Evolutionary conservation across 2,888 invertebrate genomes (phyloP), one percentile per base, ranked within the genome.

Genomic region (Agrochola circellaris): DNA sequence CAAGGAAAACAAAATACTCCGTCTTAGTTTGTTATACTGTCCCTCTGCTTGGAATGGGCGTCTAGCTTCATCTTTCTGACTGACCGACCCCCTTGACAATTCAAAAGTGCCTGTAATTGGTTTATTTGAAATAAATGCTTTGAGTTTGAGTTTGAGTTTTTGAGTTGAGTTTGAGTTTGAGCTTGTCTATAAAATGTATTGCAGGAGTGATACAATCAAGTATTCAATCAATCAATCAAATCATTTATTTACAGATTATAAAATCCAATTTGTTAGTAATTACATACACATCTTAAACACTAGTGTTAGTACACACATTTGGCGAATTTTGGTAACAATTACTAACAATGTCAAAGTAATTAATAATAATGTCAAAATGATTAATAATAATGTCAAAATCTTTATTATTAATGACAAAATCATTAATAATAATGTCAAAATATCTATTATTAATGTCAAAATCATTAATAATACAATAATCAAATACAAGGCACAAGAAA

Each of bases 1-100:
- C 5, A 81, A 54, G 42, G 26, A 74, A 78, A 78, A 58, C 30
- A 2, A 9, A 62, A 56, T 45, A 26, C 23, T 8, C 5, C 64
- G 26, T 34, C 8, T 45, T 20, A 20, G 15, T 38, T 20, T 20
- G n/a, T 17, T 75, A 26, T 7, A 58, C 23, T 51, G 2, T 0
- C 4, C 5, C 48, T n/a, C 30, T 26, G 51, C 42, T n/a, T n/a
- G n/a, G n/a, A n/a, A n/a, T n/a, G n/a, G n/a, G n/a, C n/a, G n/a
- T n/a, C n/a, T n/a, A n/a, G n/a, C n/a, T n/a, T n/a, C n/a, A n/a
- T n/a, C n/a, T n/a, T n/a, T n/a, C n/a, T n/a, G n/a, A n/a, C n/a
- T n/a, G n/a, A n/a, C n/a, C n/a, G n/a, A n/a, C n/a, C n/a, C n/a
- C n/a, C n/a, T n/a, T n/a, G n/a, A n/a, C n/a, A n/a, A n/a, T n/a